Percentiles rank a stretch among this genome's conserved stretches.
Evolutionary conservation across 2,113 vertebrate genomes (phyloP).

Genomic region (Podiceps cristatus): DNA sequence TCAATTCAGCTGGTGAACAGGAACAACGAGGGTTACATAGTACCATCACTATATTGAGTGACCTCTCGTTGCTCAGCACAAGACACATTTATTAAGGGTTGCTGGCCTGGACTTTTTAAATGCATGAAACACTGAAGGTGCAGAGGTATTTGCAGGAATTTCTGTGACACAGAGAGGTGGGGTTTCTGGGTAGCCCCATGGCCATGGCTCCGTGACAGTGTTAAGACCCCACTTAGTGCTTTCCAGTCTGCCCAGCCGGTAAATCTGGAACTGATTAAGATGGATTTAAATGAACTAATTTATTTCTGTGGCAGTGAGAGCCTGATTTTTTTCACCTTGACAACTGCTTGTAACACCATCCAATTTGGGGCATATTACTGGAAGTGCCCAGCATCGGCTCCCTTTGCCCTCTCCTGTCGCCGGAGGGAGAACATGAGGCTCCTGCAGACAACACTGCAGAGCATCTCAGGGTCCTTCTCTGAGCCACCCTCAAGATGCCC

Average conservation of each 20-base stretch:
- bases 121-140: not conserved
- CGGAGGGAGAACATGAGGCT: not conserved
- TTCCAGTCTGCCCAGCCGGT: not conserved
- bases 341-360: not conserved
- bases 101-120: not conserved
- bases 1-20: not conserved
- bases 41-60: too few relatives aligned
- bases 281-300: not conserved
- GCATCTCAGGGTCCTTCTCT: not conserved
- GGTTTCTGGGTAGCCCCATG: not conserved
- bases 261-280: not conserved
- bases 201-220: too few relatives aligned
- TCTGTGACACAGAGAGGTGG: not conserved
- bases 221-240: not conserved
- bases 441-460: not conserved
- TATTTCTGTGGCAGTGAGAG: not conserved
- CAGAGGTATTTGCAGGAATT: not conserved
- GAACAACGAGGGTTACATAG: not conserved
- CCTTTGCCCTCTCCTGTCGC: not conserved
- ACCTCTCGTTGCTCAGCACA: not conserved
- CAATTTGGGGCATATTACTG: not conserved
- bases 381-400: fast-evolving
- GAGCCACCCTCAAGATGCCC: not conserved
- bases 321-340: not conserved
- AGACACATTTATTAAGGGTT: not conserved